phyloP scores from a whole-genome alignment of 1,140 invertebrate genomes.

The Ditylenchus dipsaci region DNA sequence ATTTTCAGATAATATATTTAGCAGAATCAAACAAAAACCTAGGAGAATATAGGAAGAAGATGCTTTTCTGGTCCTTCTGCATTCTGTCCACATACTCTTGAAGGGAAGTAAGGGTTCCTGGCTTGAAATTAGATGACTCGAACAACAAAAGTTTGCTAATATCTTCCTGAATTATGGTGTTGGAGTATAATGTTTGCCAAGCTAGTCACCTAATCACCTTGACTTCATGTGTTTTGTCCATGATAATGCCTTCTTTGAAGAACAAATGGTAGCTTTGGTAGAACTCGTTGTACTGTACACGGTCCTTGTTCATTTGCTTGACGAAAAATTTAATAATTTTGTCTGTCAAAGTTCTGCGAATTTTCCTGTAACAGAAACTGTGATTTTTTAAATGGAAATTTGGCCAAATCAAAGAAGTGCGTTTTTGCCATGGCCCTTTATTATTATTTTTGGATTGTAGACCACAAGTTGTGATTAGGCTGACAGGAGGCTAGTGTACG shows the following conservation, averaged over 20 bases:
- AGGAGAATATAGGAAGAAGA: slow-evolving; percentile 73
- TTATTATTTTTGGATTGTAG: no score
- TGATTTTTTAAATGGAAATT: no score
- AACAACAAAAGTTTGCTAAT: slow-evolving; percentile 83
- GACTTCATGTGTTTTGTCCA: neutral
- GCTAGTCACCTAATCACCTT: neutral
- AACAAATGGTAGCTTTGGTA: slow-evolving; percentile 72
- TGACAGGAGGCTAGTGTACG: no score
- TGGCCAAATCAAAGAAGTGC: no score
- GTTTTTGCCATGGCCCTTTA: no score
- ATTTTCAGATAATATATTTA: neutral
- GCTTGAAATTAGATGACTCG: slow-evolving; percentile 75
- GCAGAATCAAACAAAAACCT: neutral
- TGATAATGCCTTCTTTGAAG: slow-evolving; percentile 63
- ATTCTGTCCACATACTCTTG: slow-evolving; percentile 75
- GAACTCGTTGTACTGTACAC: slow-evolving; percentile 76
- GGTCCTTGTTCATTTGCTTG: slow-evolving; percentile 78
- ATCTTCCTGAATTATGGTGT: slow-evolving; percentile 71
- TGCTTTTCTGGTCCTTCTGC: slow-evolving; percentile 74
- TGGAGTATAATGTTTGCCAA: neutral
- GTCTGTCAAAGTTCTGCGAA: slow-evolving; percentile 77
- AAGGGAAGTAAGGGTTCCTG: slow-evolving; percentile 74
- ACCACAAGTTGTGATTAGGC: no score
- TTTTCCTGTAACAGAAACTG: slow-evolving; percentile 65
- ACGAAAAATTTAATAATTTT: slow-evolving; percentile 78